A percentile compares a stretch with the other conserved stretches of the same genome.
Evolutionary conservation across 2,888 invertebrate species (phyloP).

Genomic region (Hemicrepidius hirtus): DNA sequence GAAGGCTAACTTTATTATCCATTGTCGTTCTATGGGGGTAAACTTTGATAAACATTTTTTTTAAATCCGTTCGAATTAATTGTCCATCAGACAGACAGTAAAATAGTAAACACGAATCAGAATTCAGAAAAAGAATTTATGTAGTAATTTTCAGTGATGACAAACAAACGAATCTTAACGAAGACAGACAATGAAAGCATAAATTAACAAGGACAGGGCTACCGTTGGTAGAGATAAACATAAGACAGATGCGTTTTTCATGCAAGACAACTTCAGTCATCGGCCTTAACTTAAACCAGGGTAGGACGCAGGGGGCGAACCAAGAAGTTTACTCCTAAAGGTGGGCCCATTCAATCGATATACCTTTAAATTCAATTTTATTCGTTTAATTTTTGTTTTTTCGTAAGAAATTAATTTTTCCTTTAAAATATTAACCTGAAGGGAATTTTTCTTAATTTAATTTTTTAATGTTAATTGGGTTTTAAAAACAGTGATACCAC

Average conservation of each 20-base stretch:
- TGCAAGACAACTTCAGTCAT: constrained; percentile 63
- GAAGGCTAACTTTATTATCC: no score
- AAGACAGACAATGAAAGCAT: constrained; percentile 49
- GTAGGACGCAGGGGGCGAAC: constrained; percentile 41
- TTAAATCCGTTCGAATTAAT: no score
- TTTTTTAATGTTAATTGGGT: neutral
- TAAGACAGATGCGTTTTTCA: constrained; percentile 63
- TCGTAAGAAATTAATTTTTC: no score
- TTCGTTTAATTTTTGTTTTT: no score
- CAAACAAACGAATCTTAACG: constrained; percentile 15
- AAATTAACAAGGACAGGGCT: constrained; percentile 54
- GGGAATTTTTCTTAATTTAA: neutral
- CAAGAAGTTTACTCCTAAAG: neutral
- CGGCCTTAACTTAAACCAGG: constrained; percentile 58
- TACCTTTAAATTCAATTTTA: neutral
- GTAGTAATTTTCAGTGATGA: constrained; percentile 27
- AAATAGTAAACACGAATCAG: no score
- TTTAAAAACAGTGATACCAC: neutral
- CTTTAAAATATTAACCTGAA: neutral
- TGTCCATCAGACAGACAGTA: no score
- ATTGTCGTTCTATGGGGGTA: no score
- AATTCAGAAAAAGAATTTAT: no score
- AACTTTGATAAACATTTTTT: no score
- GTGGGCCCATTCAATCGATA: neutral
- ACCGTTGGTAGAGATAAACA: constrained; percentile 61